These are phyloP conservation scores for Pseudococcus jackbeardsleyi DNA, from an alignment of 2,888 invertebrate genomes.

Conservation along the genomic window DNA sequence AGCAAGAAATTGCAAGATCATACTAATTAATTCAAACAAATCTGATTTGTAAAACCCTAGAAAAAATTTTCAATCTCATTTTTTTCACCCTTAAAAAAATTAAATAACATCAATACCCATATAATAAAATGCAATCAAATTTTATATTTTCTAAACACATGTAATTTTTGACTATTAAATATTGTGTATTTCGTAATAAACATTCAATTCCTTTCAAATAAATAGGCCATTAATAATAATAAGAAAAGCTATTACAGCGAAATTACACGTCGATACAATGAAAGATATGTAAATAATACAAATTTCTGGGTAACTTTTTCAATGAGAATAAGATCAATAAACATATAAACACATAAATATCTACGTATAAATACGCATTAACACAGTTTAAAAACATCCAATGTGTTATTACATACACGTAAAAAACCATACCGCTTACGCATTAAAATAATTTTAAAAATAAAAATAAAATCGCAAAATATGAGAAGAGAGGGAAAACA, in stretches of 20 bases:
- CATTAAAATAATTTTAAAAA: slow-evolving; percentile 4
- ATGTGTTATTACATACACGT: neutral
- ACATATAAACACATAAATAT: slow-evolving; percentile 8
- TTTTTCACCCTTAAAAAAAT: too few relatives aligned
- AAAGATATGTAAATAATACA: slow-evolving; percentile 19
- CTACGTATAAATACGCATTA: slow-evolving; percentile 9
- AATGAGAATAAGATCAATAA: slow-evolving; percentile 1
- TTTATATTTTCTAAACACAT: neutral
- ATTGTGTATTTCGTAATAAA: slow-evolving; percentile 14
- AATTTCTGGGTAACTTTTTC: slow-evolving; percentile 40
- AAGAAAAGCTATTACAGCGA: slow-evolving; percentile 34
- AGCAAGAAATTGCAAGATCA: too few relatives aligned
- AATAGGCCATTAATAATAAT: slow-evolving; percentile 29
- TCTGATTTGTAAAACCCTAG: neutral
- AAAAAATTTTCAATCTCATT: too few relatives aligned
- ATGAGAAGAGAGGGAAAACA: neutral
- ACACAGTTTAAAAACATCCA: slow-evolving; percentile 16
- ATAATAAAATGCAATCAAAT: neutral
- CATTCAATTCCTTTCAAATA: neutral
- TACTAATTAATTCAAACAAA: neutral
- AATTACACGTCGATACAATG: slow-evolving; percentile 14
- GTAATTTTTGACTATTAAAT: slow-evolving; percentile 22
- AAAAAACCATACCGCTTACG: neutral
- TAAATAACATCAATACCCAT: too few relatives aligned
- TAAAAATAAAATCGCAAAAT: slow-evolving; percentile 16